A percentile compares a stretch with the other conserved stretches of the same genome.
Evolutionary conservation across 2,888 invertebrate genomes (phyloP).

Genomic region (Nemoura dubitans): DNA sequence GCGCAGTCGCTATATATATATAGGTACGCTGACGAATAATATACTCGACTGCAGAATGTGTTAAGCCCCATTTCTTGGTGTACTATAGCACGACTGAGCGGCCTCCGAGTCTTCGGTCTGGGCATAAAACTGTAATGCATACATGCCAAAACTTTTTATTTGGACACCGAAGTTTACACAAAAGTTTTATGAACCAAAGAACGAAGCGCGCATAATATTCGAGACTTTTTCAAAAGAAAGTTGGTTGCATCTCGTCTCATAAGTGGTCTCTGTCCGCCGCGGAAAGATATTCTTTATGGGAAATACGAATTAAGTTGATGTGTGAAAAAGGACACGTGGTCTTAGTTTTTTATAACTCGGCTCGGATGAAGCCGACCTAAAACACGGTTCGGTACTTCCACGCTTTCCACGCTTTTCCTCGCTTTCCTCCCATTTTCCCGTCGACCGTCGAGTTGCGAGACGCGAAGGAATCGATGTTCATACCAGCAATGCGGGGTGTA

Average conservation of each 20-base stretch:
- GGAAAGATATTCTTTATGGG: not conserved
- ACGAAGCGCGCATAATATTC: not conserved
- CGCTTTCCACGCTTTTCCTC: not conserved
- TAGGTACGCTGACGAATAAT: not conserved
- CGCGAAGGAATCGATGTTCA: not conserved
- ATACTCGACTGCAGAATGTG: not conserved
- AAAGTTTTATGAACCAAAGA: not conserved
- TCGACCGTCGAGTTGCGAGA: not conserved
- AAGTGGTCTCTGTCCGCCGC: not conserved
- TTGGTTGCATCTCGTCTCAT: not conserved
- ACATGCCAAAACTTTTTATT: not conserved
- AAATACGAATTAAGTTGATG: constrained; percentile 10
- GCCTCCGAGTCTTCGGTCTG: not conserved
- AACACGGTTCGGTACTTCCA: constrained; percentile 19
- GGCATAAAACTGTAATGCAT: constrained; percentile 3
- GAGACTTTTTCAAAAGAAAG: not conserved
- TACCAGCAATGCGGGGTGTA: not conserved
- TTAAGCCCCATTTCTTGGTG: not conserved
- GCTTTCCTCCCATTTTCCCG: not conserved
- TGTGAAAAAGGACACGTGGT: constrained; percentile 8
- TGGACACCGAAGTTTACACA: constrained; percentile 1
- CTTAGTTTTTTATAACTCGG: constrained; percentile 1
- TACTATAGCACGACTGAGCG: not conserved
- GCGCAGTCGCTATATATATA: too few relatives aligned
- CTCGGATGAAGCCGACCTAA: not conserved